A percentile compares a stretch with the other conserved stretches of the same genome.
phyloP scores from a whole-genome alignment of 37 sponge, comb jelly and placozoan species.

The Halisarca cf. caerulea region DNA sequence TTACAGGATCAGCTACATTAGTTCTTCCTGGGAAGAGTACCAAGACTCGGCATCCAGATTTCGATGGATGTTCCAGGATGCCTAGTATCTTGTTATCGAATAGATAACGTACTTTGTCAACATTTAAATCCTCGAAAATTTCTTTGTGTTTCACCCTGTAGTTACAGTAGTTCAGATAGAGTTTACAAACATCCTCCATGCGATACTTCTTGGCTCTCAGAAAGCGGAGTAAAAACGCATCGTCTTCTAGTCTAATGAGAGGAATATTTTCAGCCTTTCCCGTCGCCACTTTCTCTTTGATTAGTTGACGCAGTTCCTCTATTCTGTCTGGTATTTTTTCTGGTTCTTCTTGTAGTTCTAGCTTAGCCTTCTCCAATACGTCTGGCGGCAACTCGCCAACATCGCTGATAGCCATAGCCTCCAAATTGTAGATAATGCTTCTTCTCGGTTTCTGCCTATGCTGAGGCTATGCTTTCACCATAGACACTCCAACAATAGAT shows the following conservation, averaged over 20 bases:
- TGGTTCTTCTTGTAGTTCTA: slow-evolving; percentile 1
- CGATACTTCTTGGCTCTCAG: slow-evolving; percentile 34
- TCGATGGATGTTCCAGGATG: neutral
- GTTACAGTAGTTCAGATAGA: slow-evolving; percentile 23
- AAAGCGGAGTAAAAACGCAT: slow-evolving; percentile 35
- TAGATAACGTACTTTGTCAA: slow-evolving; percentile 7
- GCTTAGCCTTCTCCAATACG: slow-evolving; percentile 9
- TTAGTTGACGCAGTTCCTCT: neutral
- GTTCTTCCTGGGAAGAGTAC: neutral
- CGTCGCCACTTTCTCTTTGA: neutral
- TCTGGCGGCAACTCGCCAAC: neutral
- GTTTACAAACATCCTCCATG: neutral
- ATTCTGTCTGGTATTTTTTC: neutral
- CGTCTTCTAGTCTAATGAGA: slow-evolving; percentile 16
- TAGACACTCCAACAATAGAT: no score
- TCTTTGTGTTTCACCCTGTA: slow-evolving; percentile 25
- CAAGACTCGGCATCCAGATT: neutral
- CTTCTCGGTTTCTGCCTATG: no score
- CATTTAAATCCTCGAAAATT: slow-evolving; percentile 9
- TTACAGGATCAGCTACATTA: neutral
- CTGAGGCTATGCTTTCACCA: no score
- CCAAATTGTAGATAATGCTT: no score
- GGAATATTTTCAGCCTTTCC: no score
- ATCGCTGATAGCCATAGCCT: no score
- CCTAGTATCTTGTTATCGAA: neutral